Evolutionary conservation across 2,888 invertebrate species (phyloP), one percentile per base, ranked within the genome.

Genomic region (Euzophera pinguis): DNA sequence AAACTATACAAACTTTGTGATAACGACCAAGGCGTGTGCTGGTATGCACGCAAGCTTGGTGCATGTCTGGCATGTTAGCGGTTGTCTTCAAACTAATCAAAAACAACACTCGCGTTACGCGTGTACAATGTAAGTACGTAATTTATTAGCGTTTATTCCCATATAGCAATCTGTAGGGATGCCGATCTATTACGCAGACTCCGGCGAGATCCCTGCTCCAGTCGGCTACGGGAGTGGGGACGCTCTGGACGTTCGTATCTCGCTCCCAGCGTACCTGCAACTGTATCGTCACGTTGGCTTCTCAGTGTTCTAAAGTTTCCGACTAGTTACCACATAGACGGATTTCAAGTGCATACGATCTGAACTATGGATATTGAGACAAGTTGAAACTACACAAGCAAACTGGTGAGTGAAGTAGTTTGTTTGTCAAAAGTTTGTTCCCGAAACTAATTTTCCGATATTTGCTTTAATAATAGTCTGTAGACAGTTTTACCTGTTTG

Each of bases 121-220:
- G 79, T 82, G 84, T 84, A 83, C 83, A 76, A 79, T 81, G 84
- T 22, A 22, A 22, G 22, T 84, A 79, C 78, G 84, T 89, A 89
- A 89, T 89, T 89, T 89, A 89, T 88, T 86, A 89, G 82, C 84
- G 77, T 83, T 89, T 87, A 90, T 89, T 86, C 89, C 81, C 83
- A 84, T 85, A 88, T 79, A 87, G 81, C 83, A 87, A 86, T 86
- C 86, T 88, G 87, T 85, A 84, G 85, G 83, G 86, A 88, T 86
- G 77, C 75, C 76, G 83, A 81, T 73, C 87, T 76, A 88, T 84
- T 89, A 90, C 90, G 90, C 90, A 90, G 90, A 89, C 90, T 89
- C 90, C 87, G 83, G 70, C 58, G 79, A 83, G 86, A 86, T 85
- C 81, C 76, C 78, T 77, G 81, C 81, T 83, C 81, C 86, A 90